Evolutionary conservation across 1,140 invertebrate genomes (phyloP).

Genomic region (Caerostris darwini): DNA sequence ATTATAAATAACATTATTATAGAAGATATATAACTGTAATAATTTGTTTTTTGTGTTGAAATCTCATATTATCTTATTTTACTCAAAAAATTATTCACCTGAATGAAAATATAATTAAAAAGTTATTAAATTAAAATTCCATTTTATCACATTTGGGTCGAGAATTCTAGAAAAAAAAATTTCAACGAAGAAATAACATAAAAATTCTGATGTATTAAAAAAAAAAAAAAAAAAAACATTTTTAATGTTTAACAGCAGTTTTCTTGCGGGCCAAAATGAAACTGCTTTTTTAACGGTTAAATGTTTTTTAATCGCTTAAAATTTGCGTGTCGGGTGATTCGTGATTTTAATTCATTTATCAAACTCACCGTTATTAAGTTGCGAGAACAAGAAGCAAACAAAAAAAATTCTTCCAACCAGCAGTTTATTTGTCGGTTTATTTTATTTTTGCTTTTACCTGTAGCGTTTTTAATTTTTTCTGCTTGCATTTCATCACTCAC

Average conservation of each 20-base stretch:
- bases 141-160: constrained; percentile 9
- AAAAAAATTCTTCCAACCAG: neutral
- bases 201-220: neutral
- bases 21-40: too few species aligned
- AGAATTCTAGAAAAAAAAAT: neutral
- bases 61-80: too few species aligned
- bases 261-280: neutral
- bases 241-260: neutral
- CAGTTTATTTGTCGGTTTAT: constrained; percentile 40
- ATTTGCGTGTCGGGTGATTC: neutral
- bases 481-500: constrained; percentile 60
- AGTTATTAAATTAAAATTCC: neutral
- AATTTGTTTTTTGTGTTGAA: too few species aligned
- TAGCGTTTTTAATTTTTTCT: neutral
- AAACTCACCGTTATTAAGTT: constrained; percentile 66
- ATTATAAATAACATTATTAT: too few species aligned
- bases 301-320: constrained; percentile 29
- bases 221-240: neutral
- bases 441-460: constrained; percentile 8
- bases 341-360: constrained; percentile 65
- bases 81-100: too few species aligned
- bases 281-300: constrained; percentile 19
- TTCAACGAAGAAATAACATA: neutral
- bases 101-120: neutral
- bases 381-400: neutral